phyloP scores from a whole-genome alignment of 53 echinoderm and acorn worm species.

The Luidia sarsii region DNA sequence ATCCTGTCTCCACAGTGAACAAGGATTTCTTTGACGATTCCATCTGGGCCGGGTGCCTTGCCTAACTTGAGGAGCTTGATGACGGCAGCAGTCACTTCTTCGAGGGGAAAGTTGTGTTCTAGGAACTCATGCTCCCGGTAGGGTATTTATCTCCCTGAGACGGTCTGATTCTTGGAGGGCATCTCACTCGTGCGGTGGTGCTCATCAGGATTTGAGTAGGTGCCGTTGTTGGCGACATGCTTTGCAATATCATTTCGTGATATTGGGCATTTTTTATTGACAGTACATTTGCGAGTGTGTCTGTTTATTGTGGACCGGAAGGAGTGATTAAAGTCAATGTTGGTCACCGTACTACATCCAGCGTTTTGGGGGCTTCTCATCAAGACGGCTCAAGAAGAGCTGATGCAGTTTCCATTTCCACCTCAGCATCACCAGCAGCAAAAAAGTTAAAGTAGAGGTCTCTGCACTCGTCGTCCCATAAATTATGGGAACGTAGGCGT shows the following conservation, averaged over 20 bases:
- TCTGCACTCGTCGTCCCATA: too few species aligned
- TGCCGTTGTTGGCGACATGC: not conserved
- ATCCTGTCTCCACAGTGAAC: conserved; percentile 12
- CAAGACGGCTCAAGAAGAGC: too few species aligned
- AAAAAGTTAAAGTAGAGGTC: too few species aligned
- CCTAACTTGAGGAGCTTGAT: conserved; percentile 18
- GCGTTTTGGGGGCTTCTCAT: too few species aligned
- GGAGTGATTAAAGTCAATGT: conserved; percentile 27
- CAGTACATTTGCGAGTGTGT: conserved; percentile 9
- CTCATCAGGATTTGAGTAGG: conserved; percentile 9
- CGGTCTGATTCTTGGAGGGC: not conserved
- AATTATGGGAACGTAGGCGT: too few species aligned
- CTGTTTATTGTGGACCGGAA: conserved; percentile 12
- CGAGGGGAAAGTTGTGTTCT: not conserved
- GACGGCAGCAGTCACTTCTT: conserved; percentile 3
- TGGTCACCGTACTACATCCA: too few species aligned
- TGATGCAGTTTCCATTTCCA: too few species aligned
- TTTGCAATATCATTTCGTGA: conserved; percentile 20
- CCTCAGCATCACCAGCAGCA: too few species aligned
- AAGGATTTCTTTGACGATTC: conserved; percentile 27
- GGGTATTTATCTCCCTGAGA: not conserved
- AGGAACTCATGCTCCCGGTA: not conserved
- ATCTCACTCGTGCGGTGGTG: conserved; percentile 1
- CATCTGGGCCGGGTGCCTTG: conserved; percentile 45
- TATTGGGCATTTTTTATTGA: conserved; percentile 9